phyloP scores from a whole-genome alignment of 1,140 invertebrate genomes.

The Atta cephalotes region DNA sequence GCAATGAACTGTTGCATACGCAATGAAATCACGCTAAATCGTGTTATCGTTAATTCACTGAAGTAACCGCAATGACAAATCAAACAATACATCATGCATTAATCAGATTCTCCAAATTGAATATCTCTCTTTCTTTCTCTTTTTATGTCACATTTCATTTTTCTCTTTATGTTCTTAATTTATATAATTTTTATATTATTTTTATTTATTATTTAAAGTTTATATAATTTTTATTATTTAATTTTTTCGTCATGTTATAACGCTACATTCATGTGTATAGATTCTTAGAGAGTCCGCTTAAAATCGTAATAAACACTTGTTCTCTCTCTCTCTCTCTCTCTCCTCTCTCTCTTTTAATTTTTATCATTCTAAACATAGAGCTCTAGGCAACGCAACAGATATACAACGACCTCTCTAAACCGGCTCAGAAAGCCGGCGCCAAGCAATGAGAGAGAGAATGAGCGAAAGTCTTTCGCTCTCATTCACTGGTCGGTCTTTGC shows the following conservation, averaged over 20 bases:
- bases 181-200: too few species aligned
- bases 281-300: too few species aligned
- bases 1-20: neutral
- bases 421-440: slow-evolving; percentile 36
- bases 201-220: too few species aligned
- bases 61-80: neutral
- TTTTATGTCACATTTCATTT: too few species aligned
- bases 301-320: too few species aligned
- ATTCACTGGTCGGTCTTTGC: slow-evolving; percentile 25
- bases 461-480: slow-evolving; percentile 74
- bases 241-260: too few species aligned
- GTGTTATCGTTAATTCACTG: neutral
- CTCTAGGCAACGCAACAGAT: slow-evolving; percentile 22
- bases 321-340: neutral
- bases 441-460: slow-evolving; percentile 57
- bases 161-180: too few species aligned
- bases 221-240: too few species aligned
- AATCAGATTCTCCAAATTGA: slow-evolving; percentile 3
- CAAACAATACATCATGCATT: neutral
- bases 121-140: too few species aligned
- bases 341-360: neutral
- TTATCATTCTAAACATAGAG: neutral
- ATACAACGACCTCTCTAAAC: slow-evolving; percentile 55
- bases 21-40: neutral
- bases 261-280: too few species aligned